Evolutionary conservation across 2,797 vertebrate genomes (phyloP), one percentile per base, ranked within the genome.

Genomic region (Darevskia nairensis): DNA sequence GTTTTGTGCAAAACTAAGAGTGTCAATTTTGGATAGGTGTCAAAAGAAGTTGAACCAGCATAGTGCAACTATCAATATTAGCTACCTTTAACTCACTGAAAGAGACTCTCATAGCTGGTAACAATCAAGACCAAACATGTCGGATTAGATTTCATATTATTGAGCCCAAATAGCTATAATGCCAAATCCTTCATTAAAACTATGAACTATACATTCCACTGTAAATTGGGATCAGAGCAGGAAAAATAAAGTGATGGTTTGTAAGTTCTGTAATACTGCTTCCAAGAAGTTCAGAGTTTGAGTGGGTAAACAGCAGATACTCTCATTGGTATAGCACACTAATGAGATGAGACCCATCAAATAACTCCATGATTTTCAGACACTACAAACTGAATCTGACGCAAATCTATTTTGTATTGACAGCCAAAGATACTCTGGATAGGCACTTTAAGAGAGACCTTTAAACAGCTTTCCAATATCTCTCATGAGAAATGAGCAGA

Each of bases 401-500:
- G 92, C 69, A 76, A 94, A 96, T 91, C 11, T 87, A 94, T 94
- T 96, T 94, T 92, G 92, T 90, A 94, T 84, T 82, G 86, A 95
- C 82, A 93, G 80, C 39, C 92, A 91, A 93, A 94, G 90, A 86
- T 68, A 93, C 85, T 82, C 86, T 84, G 91, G 85, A 91, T 90
- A 94, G 92, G 89, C 94, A 94, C 93, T 89, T 94, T 95, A 94
- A 93, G 35, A 39, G 7, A 93, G 88, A 94, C 39, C 86, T 92
- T 85, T 94, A 91, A 92, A 91, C 84, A 94, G 87, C 86, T 90
- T 78, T 91, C 8, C n/a, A 94, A 91, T 88, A 80, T 74, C 39
- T 80, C 89, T 79, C 61, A 29, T 19, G 75, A 86, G 1, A 0
- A 3, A 19, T 39, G 25, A 1, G 41, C 5, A 71, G 3, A 46